Evolutionary conservation across 1,140 invertebrate species (phyloP).

Genomic region (Muscidifurax raptorellus): DNA sequence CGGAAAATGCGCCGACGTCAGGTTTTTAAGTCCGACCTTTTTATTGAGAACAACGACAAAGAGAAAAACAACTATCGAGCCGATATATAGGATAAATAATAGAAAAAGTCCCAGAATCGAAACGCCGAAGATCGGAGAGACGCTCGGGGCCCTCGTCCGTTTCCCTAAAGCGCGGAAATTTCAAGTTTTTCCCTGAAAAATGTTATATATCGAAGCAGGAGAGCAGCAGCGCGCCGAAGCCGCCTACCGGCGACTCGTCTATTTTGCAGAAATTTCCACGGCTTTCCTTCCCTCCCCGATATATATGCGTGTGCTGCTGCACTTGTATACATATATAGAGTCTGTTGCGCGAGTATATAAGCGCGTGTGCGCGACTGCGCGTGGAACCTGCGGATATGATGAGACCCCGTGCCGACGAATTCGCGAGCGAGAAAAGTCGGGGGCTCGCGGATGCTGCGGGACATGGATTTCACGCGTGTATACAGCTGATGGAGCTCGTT

Average conservation of each 20-base stretch:
- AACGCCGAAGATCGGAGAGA: not conserved
- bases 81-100: too few relatives aligned
- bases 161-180: conserved; percentile 70
- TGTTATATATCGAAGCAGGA: conserved; percentile 74
- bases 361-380: not conserved
- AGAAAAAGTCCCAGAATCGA: too few relatives aligned
- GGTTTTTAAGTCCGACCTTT: too few relatives aligned
- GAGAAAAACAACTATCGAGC: too few relatives aligned
- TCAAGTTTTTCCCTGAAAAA: conserved; percentile 74
- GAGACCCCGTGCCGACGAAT: not conserved
- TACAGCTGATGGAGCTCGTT: too few relatives aligned
- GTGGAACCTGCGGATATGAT: not conserved
- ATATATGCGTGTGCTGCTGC: not conserved
- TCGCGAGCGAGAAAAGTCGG: not conserved
- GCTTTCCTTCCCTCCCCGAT: conserved; percentile 37
- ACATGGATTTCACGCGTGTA: too few relatives aligned
- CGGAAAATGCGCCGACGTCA: conserved; percentile 13
- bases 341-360: too few relatives aligned
- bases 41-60: too few relatives aligned
- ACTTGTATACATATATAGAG: too few relatives aligned
- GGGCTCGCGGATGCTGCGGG: not conserved
- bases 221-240: conserved; percentile 69
- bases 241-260: conserved; percentile 62
- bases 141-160: conserved; percentile 36
- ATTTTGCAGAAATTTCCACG: conserved; percentile 62